Base-by-base conservation (phyloP, 2,797 vertebrate genomes). In the Hylomyscus alleni region DNA sequence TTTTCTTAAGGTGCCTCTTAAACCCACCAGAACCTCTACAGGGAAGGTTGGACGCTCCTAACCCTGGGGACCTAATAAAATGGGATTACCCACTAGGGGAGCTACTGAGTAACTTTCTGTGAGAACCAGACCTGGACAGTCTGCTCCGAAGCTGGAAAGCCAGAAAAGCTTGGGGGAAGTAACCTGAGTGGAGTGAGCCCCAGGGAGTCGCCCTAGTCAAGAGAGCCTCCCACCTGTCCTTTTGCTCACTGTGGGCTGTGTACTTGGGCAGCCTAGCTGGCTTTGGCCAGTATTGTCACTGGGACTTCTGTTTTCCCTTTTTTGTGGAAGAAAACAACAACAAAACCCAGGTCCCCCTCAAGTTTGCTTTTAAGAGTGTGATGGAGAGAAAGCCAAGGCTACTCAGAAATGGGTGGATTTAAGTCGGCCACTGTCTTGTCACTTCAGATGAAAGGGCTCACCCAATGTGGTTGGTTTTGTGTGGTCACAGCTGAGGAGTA, bases 21-120 rank as follows among this genome's bases (percentile, higher is more conserved):
- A 81, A n/a, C 34, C 88, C 69, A 92, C 47, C 69, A 31, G 29
- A 67, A 54, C 40, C 14, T 58, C 69, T 29, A 50, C 84, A 26
- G 81, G 20, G n/a, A 85, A 85, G 29, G 52, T 19, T 1, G 10
- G 85, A 73, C 14, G 31, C 34, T 52, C 37, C 4, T 34, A n/a
- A 85, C n/a, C 76, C 26, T n/a, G 54, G 94, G 76, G 73, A 31
- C 73, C 76, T 52, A 56, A 90, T 86, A 87, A 97, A 86, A 56
- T 67, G 50, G 54, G 85, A 37, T 95, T 58, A 9, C 58, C 0
- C 8, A 26, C 47, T 62, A 24, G 54, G 78, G 76, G 58, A 92
- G 54, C 65, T n/a, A 47, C 60, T 54, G 11, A 8, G n/a, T 37
- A 56, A 47, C 37, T 12, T 15, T 44, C 29, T 34, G 34, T 5